These are phyloP conservation scores for Aythya fuligula DNA, from an alignment of 2,797 vertebrate species.

Conservation along the genomic window DNA sequence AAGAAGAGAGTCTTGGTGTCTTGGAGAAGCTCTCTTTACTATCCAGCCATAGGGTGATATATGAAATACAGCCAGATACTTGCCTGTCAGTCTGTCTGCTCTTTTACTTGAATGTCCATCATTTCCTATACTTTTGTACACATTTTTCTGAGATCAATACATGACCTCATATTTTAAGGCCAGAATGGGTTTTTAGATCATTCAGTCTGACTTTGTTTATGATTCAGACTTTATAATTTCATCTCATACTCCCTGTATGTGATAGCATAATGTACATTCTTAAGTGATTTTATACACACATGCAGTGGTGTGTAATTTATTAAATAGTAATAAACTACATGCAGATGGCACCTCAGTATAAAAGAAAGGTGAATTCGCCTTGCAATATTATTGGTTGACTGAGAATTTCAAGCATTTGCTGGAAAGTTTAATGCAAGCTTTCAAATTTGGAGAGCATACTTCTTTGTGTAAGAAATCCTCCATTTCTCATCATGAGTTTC, in stretches of 20 bases:
- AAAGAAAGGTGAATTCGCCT: conserved; percentile 45
- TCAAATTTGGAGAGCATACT: conserved; percentile 68
- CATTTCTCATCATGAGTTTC: conserved; percentile 71
- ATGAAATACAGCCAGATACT: neutral
- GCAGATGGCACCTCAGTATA: conserved; percentile 27
- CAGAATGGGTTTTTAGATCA: conserved; percentile 3
- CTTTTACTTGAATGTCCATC: conserved; percentile 23
- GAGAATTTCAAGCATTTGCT: conserved; percentile 64
- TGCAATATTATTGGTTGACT: conserved; percentile 46
- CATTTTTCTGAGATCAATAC: neutral
- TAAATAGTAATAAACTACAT: conserved; percentile 60
- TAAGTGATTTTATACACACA: neutral
- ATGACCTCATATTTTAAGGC: conserved; percentile 8
- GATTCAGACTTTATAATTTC: conserved; percentile 24
- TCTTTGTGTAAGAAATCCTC: conserved; percentile 60
- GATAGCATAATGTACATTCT: neutral
- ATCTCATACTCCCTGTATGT: neutral
- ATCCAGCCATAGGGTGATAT: neutral
- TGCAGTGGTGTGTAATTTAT: conserved; percentile 27
- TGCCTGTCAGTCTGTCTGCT: neutral
- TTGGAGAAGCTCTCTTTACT: neutral
- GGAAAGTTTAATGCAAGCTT: conserved; percentile 68
- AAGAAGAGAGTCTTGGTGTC: neutral
- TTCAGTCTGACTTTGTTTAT: neutral
- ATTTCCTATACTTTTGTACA: neutral